Evolutionary conservation across 1,140 invertebrate species (phyloP), one percentile per base, ranked within the genome.

Genomic region (Euura lappo): DNA sequence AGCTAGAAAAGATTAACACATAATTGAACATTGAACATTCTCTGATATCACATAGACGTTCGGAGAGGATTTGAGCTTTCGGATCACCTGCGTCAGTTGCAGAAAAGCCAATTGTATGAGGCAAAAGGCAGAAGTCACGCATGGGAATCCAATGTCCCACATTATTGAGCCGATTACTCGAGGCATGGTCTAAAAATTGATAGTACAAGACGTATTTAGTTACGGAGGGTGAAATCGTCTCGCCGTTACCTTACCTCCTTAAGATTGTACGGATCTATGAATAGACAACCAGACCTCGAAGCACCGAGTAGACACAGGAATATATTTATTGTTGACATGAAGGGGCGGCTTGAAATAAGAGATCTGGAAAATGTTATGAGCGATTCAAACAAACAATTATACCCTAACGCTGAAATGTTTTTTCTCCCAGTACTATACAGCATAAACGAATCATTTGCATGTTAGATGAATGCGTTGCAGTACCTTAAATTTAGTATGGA

Each of bases 131-230:
- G 91, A 90, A 28, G 90, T 88, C 70, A 92, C 82, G 77, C 90
- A 91, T 28, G 91, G 91, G 83, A 90, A 91, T 72, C 90, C 91
- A 71, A 91, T 81, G 77, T 91, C 91, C 90, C 90, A 91, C 75
- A 91, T 78, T 70, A 91, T 86, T 28, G 86, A 87, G 60, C 88
- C 87, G 72, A 92, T 86, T 13, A 90, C 82, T 78, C 85, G 85
- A 69, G 91, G 90, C 85, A 92, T 87, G 60, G 84, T 88, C 88
- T 91, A 77, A n/a, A 83, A 81, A 72, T 28, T 28, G 28, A 28
- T 28, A 28, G 28, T 51, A 68, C 69, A 60, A 73, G 51, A 45
- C 28, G 28, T 28, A 28, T 28, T 28, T 28, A 28, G 28, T 28
- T 28, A 28, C 28, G 28, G 28, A 28, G 28, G 28, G 28, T 28